These are phyloP conservation scores for Mixornis gularis DNA, from an alignment of 2,113 vertebrate species.

Conservation along the genomic window DNA sequence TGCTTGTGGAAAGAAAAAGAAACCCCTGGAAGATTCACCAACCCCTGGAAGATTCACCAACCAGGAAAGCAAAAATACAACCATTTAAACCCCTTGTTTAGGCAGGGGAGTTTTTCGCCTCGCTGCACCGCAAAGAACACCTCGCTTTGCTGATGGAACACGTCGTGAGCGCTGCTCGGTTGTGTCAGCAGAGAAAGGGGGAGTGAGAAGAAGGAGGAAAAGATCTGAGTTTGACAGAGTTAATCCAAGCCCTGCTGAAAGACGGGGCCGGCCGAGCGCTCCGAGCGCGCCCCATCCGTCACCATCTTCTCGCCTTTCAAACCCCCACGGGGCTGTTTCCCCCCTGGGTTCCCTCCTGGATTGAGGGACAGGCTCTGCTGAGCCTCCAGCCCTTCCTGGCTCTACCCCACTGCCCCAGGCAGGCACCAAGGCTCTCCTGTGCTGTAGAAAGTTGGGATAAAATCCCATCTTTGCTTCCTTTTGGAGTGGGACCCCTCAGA, in stretches of 20 bases:
- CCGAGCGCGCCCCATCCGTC: not conserved
- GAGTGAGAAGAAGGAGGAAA: not conserved
- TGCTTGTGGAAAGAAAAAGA: not conserved
- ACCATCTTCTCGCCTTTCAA: conserved; percentile 38
- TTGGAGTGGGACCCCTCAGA: not conserved
- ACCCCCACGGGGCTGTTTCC: not conserved
- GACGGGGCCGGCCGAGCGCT: not conserved
- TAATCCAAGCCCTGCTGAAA: conserved; percentile 42
- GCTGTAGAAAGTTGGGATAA: rapidly evolving
- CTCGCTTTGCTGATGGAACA: not conserved
- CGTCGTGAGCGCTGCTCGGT: not conserved
- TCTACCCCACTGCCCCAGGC: not conserved
- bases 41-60: not conserved
- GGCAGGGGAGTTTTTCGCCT: not conserved
- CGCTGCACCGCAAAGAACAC: not conserved
- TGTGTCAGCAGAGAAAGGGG: not conserved
- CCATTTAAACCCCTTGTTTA: not conserved
- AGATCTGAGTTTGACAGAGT: not conserved
- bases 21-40: not conserved
- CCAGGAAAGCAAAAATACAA: not conserved
- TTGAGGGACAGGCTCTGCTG: not conserved
- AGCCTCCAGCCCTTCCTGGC: not conserved
- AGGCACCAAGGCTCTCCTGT: not conserved
- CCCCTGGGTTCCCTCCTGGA: not conserved
- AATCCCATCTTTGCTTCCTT: not conserved